Evolutionary conservation across 2,797 vertebrate species (phyloP).

Genomic region (Prunella strophiata): DNA sequence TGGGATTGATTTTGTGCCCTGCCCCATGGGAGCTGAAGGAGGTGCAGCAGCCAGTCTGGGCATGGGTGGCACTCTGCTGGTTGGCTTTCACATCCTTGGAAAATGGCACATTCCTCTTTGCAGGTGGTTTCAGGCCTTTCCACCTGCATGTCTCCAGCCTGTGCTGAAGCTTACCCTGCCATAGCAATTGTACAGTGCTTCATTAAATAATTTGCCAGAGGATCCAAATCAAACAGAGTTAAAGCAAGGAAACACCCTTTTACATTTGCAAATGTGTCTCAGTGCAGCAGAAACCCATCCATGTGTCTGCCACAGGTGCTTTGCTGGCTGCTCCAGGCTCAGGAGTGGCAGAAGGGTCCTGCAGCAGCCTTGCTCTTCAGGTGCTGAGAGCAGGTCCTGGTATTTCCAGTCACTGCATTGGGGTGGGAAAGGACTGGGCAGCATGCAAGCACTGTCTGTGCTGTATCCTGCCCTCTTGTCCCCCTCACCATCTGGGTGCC

Average conservation of each 20-base stretch:
- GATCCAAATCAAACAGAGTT: not conserved
- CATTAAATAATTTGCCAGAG: not conserved
- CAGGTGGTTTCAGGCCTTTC: not conserved
- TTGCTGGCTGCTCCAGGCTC: not conserved
- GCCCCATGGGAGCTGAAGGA: not conserved
- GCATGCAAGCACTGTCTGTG: not conserved
- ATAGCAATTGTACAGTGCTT: accelerated
- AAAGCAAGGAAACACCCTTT: not conserved
- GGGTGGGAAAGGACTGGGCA: not conserved
- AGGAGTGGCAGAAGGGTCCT: not conserved
- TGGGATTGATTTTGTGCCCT: not conserved
- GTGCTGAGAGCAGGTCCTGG: not conserved
- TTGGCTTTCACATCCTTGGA: not conserved
- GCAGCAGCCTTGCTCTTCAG: not conserved
- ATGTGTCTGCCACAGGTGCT: not conserved
- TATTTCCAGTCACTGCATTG: not conserved
- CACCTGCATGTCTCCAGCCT: not conserved
- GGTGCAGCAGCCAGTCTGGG: not conserved
- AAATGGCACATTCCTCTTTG: not conserved
- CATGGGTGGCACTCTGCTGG: not conserved
- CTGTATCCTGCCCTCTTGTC: not conserved
- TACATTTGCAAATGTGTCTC: accelerated
- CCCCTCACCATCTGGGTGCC: not conserved
- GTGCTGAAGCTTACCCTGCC: not conserved
- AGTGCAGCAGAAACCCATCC: not conserved